phyloP scores from a whole-genome alignment of 1,140 invertebrate species.

The Papilio aristodemus region DNA sequence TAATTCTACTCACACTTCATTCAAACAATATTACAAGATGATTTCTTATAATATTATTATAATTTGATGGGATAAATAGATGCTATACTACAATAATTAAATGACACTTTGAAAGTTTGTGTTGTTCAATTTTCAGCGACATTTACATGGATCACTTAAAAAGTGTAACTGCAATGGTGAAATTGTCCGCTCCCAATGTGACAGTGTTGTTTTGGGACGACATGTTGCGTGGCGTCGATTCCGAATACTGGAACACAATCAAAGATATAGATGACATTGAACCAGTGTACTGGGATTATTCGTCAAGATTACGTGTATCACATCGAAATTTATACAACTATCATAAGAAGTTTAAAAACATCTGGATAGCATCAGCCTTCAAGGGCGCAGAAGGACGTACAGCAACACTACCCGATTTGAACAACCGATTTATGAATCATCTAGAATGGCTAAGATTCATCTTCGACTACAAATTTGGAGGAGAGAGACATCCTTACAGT shows the following conservation, averaged over 20 bases:
- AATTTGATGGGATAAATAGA: too few species aligned
- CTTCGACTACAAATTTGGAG: slow-evolving; percentile 57
- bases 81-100: too few species aligned
- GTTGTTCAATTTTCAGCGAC: slow-evolving; percentile 67
- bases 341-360: slow-evolving; percentile 80
- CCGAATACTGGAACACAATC: slow-evolving; percentile 84
- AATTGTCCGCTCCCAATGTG: slow-evolving; percentile 83
- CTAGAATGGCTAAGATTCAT: slow-evolving; percentile 65
- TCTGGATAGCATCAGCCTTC: slow-evolving; percentile 95
- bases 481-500: slow-evolving; percentile 47
- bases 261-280: slow-evolving; percentile 87
- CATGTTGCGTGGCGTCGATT: slow-evolving; percentile 90
- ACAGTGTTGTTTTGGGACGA: slow-evolving; percentile 97
- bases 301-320: slow-evolving; percentile 46
- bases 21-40: too few species aligned
- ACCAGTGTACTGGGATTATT: slow-evolving; percentile 93
- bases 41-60: too few species aligned
- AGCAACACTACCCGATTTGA: slow-evolving; percentile 82
- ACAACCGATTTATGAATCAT: slow-evolving; percentile 61
- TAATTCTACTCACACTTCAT: too few species aligned
- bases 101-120: neutral
- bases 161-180: slow-evolving; percentile 83
- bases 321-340: slow-evolving; percentile 54
- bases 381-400: slow-evolving; percentile 94
- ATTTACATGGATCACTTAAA: slow-evolving; percentile 88